Base-by-base conservation (phyloP, 37 sponge, comb jelly and placozoan species). In the Crambe crambe region DNA sequence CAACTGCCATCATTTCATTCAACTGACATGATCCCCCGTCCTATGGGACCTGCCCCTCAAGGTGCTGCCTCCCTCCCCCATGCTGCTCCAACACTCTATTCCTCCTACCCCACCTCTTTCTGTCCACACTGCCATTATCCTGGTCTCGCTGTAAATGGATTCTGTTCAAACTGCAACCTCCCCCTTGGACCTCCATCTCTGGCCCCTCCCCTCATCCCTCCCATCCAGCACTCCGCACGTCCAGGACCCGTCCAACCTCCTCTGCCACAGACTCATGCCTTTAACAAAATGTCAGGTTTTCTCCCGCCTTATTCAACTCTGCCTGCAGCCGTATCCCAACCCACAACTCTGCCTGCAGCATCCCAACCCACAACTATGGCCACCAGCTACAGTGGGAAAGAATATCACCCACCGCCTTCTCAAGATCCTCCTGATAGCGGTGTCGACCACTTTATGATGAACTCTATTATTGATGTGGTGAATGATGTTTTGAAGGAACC, bases 361-460 rank as follows among this genome's bases (percentile, higher is more conserved):
- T 9, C n/a, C 25, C 6, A 8, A 20, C 4, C 25, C 25, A 9
- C 12, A 32, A 30, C 2, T 3, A 30, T 17, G 3, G 35, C 32
- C 31, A 58, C 59, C 21, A 58, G 59, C 26, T 58, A 4, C 59
- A 58, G 59, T 26, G 20, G 59, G 21, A 12, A 4, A 3, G 3
- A 3, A 3, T 58, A 34, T 37, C 37, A 30, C 3, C n/a, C n/a
- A n/a, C 56, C 17, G 18, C 56, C 56, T 20, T 18, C 17, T n/a
- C 71, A 70, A 21, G 71, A 70, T 25, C 22, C 25, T 15, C 2
- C 9, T 39, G 67, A 62, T 5, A 35, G 15, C 36, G 42, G 1
- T 26, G 54, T 26, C 27, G 83, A 83, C 17, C 34, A 56, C 1
- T 83, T 83, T 58, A 83, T 74, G 74, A 83, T 83, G 83, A 74